These are phyloP conservation scores for Stomorhina lunata DNA, from an alignment of 2,888 invertebrate species.

Conservation along the genomic window DNA sequence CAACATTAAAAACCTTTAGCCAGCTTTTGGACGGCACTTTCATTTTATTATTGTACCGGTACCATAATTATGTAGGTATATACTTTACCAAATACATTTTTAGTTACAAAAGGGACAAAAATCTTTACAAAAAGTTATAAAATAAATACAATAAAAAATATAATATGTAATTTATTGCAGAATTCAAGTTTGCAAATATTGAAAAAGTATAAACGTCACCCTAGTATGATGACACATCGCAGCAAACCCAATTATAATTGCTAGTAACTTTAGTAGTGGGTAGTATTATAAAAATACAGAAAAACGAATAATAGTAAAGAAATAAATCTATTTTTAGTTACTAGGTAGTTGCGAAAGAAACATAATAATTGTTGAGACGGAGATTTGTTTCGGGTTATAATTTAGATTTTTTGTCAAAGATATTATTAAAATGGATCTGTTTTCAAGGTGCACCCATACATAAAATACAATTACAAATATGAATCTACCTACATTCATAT, in stretches of 20 bases:
- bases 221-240: constrained; percentile 60
- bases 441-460: constrained; percentile 57
- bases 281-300: constrained; percentile 40
- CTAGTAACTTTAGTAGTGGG: constrained; percentile 26
- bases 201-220: constrained; percentile 54
- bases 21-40: too few relatives aligned
- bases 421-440: constrained; percentile 2
- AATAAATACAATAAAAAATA: constrained; percentile 43
- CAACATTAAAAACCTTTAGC: too few relatives aligned
- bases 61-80: too few relatives aligned
- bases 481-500: too few relatives aligned
- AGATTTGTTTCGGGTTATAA: constrained; percentile 26
- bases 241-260: constrained; percentile 17
- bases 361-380: neutral
- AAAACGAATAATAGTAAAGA: constrained; percentile 32
- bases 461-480: constrained; percentile 42
- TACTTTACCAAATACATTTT: too few relatives aligned
- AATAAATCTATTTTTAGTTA: neutral
- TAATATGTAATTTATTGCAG: too few relatives aligned
- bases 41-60: too few relatives aligned
- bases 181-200: neutral
- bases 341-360: neutral
- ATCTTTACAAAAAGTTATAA: constrained; percentile 26
- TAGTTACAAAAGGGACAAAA: too few relatives aligned
- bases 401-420: neutral